These are phyloP conservation scores for Microtus oregoni DNA, from an alignment of 2,113 vertebrate species.

Conservation along the genomic window DNA sequence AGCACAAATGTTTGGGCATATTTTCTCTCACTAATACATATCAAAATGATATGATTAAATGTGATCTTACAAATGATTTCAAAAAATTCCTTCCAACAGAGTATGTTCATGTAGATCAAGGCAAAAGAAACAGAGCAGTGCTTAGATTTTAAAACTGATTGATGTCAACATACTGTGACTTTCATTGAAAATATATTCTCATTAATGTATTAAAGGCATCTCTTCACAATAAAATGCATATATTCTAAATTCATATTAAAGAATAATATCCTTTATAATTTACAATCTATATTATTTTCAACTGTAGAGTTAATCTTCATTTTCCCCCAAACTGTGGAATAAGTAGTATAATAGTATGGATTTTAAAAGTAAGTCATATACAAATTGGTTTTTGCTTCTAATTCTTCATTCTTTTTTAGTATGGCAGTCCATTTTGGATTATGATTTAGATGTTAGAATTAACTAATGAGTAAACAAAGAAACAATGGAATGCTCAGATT, in stretches of 20 bases:
- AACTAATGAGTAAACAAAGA: not conserved
- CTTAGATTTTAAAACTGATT: constrained; percentile 35
- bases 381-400: constrained; percentile 21
- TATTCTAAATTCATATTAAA: constrained; percentile 20
- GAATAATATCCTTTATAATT: not conserved
- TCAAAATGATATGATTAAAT: not conserved
- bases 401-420: constrained; percentile 2
- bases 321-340: not conserved
- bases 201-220: constrained; percentile 9
- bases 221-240: not conserved
- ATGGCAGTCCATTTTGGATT: not conserved
- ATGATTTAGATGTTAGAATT: not conserved
- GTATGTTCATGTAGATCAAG: not conserved
- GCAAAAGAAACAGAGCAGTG: not conserved
- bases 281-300: not conserved
- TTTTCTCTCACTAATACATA: not conserved
- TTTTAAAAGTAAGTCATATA: not conserved
- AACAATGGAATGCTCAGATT: not conserved
- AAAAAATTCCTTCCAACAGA: not conserved
- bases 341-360: not conserved
- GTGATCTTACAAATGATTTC: not conserved
- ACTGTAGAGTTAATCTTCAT: not conserved
- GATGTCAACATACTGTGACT: not conserved
- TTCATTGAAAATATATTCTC: constrained; percentile 7
- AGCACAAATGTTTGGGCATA: not conserved